These are phyloP conservation scores for Holothuria glaberrima DNA, from an alignment of 35 echinoderm and acorn worm genomes.

Conservation along the genomic window DNA sequence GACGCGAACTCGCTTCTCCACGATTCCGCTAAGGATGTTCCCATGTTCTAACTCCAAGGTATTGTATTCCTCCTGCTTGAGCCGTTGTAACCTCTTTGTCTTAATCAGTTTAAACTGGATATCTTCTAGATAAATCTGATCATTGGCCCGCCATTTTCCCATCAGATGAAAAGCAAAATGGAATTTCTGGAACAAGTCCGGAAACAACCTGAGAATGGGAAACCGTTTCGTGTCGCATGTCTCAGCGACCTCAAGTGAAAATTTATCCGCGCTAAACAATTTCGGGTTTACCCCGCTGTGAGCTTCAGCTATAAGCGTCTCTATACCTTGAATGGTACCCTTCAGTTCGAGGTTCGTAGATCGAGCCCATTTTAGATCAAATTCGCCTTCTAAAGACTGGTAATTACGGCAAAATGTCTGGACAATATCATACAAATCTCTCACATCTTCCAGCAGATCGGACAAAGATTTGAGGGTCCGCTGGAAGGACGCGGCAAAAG, in stretches of 20 bases:
- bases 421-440: conserved; percentile 69
- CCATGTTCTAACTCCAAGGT: conserved; percentile 87
- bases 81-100: conserved; percentile 78
- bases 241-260: conserved; percentile 92
- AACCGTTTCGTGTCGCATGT: conserved; percentile 84
- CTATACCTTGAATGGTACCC: conserved; percentile 62
- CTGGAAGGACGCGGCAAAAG: conserved; percentile 74
- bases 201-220: conserved; percentile 81
- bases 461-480: conserved; percentile 51
- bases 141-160: conserved; percentile 91
- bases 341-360: conserved; percentile 88
- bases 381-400: conserved; percentile 90
- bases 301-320: conserved; percentile 55
- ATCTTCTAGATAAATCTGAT: conserved; percentile 96
- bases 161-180: conserved; percentile 84
- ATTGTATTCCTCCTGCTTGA: conserved; percentile 96
- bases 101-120: conserved; percentile 92
- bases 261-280: conserved; percentile 89
- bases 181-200: conserved; percentile 98
- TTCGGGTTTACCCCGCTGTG: conserved; percentile 71
- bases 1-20: conserved; percentile 92
- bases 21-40: conserved; percentile 78
- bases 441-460: conserved; percentile 82
- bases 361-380: conserved; percentile 89
- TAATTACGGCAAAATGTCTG: conserved; percentile 93